phyloP scores from a whole-genome alignment of 2,797 vertebrate species.

The Centroberyx gerrardi region DNA sequence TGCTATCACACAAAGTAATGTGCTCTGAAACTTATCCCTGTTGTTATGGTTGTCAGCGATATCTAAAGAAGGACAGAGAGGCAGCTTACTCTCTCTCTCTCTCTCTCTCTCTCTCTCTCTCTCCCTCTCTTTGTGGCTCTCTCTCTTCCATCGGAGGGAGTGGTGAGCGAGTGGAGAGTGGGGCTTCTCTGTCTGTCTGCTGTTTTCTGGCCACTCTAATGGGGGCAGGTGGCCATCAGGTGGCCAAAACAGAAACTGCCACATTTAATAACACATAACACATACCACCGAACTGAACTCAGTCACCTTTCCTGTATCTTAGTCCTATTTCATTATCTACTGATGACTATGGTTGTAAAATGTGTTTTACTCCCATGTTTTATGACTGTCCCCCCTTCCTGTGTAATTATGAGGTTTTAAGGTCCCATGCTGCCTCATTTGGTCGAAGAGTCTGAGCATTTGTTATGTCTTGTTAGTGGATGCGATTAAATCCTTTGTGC shows the following conservation, averaged over 20 bases:
- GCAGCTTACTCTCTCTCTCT: constrained; percentile 32
- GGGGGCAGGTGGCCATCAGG: constrained; percentile 90
- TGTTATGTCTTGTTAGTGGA: constrained; percentile 53
- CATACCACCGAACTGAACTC: constrained; percentile 39
- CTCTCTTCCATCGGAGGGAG: constrained; percentile 58
- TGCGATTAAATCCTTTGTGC: constrained; percentile 44
- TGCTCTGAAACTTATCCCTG: constrained; percentile 72
- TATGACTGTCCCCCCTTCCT: constrained; percentile 41
- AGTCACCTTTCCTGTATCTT: constrained; percentile 26
- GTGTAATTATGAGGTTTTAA: constrained; percentile 59
- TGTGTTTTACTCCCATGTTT: constrained; percentile 49
- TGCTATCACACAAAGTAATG: constrained; percentile 69
- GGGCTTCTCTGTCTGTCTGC: constrained; percentile 42
- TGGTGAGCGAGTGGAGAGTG: constrained; percentile 52
- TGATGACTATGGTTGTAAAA: constrained; percentile 54
- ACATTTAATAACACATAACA: constrained; percentile 43
- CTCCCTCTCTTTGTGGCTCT: constrained; percentile 22
- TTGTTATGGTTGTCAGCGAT: constrained; percentile 76
- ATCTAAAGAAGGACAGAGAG: constrained; percentile 67
- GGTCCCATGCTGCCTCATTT: constrained; percentile 54
- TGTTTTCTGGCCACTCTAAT: constrained; percentile 72
- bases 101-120: constrained; percentile 21
- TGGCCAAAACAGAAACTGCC: constrained; percentile 87
- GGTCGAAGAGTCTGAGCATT: constrained; percentile 51
- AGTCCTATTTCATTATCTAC: constrained; percentile 38